A percentile compares a stretch with the other conserved stretches of the same genome.
These are phyloP conservation scores for Dromococcyx pavoninus DNA, from an alignment of 2,797 vertebrate genomes.

Conservation along the genomic window DNA sequence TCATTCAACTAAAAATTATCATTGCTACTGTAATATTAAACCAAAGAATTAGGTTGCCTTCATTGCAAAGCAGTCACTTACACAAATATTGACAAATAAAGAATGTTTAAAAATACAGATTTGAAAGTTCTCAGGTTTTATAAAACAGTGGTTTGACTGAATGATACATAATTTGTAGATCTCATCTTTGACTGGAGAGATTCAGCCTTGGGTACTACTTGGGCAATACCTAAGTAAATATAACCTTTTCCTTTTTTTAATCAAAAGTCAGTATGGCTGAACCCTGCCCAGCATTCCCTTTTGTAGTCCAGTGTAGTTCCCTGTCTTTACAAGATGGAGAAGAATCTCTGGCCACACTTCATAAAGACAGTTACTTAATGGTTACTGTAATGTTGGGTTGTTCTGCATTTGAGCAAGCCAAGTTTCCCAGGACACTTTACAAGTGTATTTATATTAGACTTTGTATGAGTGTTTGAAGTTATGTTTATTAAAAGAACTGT, in stretches of 20 bases:
- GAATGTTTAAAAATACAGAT: background rate
- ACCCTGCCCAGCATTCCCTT: background rate
- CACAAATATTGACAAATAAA: background rate
- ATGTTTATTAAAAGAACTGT: accelerated
- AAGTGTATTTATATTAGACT: background rate
- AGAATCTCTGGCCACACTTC: background rate
- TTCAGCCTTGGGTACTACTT: background rate
- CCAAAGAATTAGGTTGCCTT: background rate
- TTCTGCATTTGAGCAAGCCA: accelerated
- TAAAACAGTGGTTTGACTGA: background rate
- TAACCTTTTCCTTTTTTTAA: background rate
- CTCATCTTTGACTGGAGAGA: background rate
- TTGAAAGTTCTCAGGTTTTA: background rate
- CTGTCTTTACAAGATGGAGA: background rate
- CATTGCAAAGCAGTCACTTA: background rate
- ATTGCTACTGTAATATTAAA: background rate
- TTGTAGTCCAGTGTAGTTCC: background rate
- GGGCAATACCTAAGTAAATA: background rate
- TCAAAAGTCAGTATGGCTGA: background rate
- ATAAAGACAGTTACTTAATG: background rate
- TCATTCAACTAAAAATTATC: background rate
- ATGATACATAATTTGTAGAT: background rate
- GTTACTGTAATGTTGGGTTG: accelerated
- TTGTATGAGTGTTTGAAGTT: background rate
- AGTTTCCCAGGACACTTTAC: background rate